These are phyloP conservation scores for Aphis gossypii DNA, from an alignment of 1,140 invertebrate genomes.

Conservation along the genomic window DNA sequence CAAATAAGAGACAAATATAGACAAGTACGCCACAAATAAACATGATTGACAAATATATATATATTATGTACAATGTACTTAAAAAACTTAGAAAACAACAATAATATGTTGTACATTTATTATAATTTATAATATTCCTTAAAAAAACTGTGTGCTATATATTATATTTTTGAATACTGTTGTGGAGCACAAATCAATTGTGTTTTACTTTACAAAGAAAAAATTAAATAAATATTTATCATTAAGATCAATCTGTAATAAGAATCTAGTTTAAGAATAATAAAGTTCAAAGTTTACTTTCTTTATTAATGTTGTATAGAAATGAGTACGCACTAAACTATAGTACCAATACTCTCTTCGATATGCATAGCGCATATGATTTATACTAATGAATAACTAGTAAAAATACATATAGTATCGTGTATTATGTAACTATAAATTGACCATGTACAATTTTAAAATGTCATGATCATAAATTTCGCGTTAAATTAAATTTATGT, in stretches of 20 bases:
- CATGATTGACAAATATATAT: no score
- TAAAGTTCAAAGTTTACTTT: background rate
- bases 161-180: no score
- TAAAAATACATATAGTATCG: background rate
- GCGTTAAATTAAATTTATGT: background rate
- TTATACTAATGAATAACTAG: background rate
- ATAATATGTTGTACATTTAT: no score
- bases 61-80: no score
- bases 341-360: background rate
- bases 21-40: no score
- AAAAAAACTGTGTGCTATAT: no score
- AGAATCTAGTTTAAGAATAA: background rate
- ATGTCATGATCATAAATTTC: no score
- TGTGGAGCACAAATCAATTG: background rate
- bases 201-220: background rate
- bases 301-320: background rate
- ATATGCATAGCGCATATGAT: background rate
- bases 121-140: no score
- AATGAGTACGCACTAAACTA: no score
- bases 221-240: background rate
- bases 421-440: background rate
- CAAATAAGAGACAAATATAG: no score
- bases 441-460: no score
- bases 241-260: background rate
- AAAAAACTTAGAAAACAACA: no score